phyloP scores from a whole-genome alignment of 2,888 invertebrate genomes.

The Dusona sp. region DNA sequence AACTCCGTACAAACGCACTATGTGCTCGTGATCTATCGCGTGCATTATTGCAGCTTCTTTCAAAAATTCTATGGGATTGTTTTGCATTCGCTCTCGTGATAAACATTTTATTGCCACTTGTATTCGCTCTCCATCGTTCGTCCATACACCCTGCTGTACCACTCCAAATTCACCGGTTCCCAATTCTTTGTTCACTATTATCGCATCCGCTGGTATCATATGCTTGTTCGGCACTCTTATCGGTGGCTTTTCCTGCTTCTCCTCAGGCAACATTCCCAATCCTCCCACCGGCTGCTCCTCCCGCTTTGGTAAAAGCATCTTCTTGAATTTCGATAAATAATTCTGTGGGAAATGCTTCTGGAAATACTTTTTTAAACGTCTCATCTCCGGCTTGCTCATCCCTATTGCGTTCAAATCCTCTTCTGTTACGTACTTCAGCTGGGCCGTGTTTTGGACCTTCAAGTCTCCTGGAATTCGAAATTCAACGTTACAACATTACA shows the following conservation, averaged over 20 bases:
- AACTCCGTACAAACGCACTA: slow-evolving; percentile 98
- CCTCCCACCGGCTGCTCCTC: slow-evolving; percentile 83
- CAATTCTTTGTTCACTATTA: slow-evolving; percentile 96
- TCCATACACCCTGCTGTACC: slow-evolving; percentile 99
- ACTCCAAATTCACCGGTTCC: slow-evolving; percentile 99
- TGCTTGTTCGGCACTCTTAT: slow-evolving; percentile 93
- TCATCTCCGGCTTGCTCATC: slow-evolving; percentile 97
- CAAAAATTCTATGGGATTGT: slow-evolving; percentile 97
- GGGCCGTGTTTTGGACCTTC: slow-evolving; percentile 94
- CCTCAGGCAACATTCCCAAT: slow-evolving; percentile 82
- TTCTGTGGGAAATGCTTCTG: slow-evolving; percentile 97
- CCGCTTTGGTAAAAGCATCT: slow-evolving; percentile 88
- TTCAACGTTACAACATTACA: neutral
- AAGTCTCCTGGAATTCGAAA: slow-evolving; percentile 87
- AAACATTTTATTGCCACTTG: slow-evolving; percentile 99
- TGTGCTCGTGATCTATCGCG: slow-evolving; percentile 97
- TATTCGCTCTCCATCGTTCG: slow-evolving; percentile 95
- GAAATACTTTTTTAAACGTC: slow-evolving; percentile 96
- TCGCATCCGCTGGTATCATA: slow-evolving; percentile 93
- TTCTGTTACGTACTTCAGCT: slow-evolving; percentile 97
- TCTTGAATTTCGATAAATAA: slow-evolving; percentile 96
- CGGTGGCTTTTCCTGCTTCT: slow-evolving; percentile 83
- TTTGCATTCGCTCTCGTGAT: slow-evolving; percentile 97
- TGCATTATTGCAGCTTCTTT: slow-evolving; percentile 99
- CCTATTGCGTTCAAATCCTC: slow-evolving; percentile 97